phyloP scores from a whole-genome alignment of 2,113 vertebrate species.

The Syngnathus floridae region DNA sequence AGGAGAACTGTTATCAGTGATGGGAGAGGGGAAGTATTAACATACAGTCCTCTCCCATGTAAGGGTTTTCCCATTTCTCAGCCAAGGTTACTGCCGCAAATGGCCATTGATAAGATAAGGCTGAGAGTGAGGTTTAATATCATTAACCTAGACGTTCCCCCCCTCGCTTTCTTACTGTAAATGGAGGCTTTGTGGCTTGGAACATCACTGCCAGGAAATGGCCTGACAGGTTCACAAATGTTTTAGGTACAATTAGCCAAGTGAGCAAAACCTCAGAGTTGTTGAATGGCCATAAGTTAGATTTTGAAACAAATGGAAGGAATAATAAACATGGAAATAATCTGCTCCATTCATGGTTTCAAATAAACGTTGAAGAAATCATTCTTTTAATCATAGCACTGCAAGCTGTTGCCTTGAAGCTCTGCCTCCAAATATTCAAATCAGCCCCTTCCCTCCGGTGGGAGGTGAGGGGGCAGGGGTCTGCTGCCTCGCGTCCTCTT shows the following conservation, averaged over 20 bases:
- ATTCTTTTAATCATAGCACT: conserved; percentile 25
- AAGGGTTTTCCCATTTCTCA: conserved; percentile 32
- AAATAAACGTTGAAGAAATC: neutral
- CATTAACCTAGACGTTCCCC: conserved; percentile 31
- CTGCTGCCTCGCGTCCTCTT: conserved; percentile 54
- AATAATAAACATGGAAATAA: neutral
- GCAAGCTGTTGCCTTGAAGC: conserved; percentile 31
- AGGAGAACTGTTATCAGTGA: conserved; percentile 43
- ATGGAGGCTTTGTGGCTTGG: neutral
- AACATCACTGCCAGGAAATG: neutral
- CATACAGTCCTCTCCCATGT: conserved; percentile 40
- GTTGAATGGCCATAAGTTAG: neutral
- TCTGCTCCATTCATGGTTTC: neutral
- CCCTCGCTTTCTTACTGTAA: neutral
- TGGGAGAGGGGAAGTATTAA: conserved; percentile 14
- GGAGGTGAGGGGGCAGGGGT: conserved; percentile 2
- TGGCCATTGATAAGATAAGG: conserved; percentile 54
- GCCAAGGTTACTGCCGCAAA: conserved; percentile 53
- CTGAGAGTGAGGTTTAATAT: conserved; percentile 44
- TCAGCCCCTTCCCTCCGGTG: neutral
- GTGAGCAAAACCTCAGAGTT: neutral
- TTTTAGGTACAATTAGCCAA: neutral
- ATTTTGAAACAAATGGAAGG: neutral
- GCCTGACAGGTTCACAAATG: neutral
- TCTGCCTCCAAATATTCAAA: conserved; percentile 58